phyloP scores from a whole-genome alignment of 2,888 invertebrate genomes.

The Polydrusus cervinus region DNA sequence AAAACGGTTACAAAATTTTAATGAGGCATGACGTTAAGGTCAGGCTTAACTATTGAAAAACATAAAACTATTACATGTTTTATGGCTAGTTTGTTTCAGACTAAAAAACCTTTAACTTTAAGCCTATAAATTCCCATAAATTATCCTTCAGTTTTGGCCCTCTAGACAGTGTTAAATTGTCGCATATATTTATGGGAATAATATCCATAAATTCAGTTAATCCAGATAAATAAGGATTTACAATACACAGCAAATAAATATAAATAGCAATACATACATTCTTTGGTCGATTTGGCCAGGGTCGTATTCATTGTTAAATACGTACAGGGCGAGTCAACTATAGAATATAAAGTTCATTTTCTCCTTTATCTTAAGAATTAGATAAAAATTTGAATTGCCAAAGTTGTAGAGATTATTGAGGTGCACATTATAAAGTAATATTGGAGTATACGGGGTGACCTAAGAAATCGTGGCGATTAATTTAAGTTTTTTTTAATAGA shows the following conservation, averaged over 20 bases:
- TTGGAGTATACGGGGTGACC: too few species aligned
- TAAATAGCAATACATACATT: slow-evolving; percentile 7
- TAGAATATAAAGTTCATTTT: too few species aligned
- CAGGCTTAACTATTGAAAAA: slow-evolving; percentile 13
- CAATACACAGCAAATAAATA: neutral
- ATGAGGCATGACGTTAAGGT: neutral
- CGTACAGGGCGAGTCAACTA: too few species aligned
- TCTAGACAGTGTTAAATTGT: slow-evolving; percentile 27
- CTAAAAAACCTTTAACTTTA: slow-evolving; percentile 6
- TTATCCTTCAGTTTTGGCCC: slow-evolving; percentile 10
- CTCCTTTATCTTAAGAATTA: too few species aligned
- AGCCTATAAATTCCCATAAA: slow-evolving; percentile 26
- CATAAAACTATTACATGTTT: slow-evolving; percentile 10
- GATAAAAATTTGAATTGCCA: too few species aligned
- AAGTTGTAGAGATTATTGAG: too few species aligned
- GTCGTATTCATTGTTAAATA: neutral
- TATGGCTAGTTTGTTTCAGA: slow-evolving; percentile 8
- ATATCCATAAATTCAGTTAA: slow-evolving; percentile 19
- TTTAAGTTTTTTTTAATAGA: too few species aligned
- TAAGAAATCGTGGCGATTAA: too few species aligned
- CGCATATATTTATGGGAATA: slow-evolving; percentile 20
- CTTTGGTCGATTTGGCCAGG: neutral
- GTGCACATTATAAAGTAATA: too few species aligned
- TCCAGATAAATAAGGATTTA: slow-evolving; percentile 9
- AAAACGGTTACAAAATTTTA: slow-evolving; percentile 3